phyloP scores from a whole-genome alignment of 2,797 vertebrate genomes.

The Ptychobarbus kaznakovi region DNA sequence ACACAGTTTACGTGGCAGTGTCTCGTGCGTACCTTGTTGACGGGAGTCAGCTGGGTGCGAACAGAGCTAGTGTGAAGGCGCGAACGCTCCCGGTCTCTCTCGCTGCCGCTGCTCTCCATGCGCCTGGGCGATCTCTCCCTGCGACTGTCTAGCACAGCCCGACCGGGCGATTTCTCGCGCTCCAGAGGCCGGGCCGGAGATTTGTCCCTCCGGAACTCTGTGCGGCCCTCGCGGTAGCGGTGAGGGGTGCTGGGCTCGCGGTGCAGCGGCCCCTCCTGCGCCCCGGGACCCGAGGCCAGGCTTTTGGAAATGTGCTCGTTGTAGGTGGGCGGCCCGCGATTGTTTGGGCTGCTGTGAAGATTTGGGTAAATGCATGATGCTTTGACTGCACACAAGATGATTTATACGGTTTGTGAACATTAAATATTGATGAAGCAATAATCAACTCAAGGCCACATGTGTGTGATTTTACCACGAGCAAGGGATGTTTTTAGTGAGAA shows the following conservation, averaged over 20 bases:
- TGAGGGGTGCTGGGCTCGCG: conserved; percentile 97
- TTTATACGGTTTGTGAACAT: conserved; percentile 1
- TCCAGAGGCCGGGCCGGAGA: conserved; percentile 93
- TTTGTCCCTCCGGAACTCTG: conserved; percentile 95
- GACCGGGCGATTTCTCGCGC: conserved; percentile 92
- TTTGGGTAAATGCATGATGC: conserved; percentile 30
- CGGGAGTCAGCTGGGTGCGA: conserved; percentile 93
- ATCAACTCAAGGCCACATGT: not conserved
- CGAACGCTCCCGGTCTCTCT: conserved; percentile 74
- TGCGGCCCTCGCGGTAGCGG: conserved; percentile 94
- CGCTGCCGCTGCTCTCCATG: conserved; percentile 88
- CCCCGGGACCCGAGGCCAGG: conserved; percentile 88
- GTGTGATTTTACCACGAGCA: not conserved
- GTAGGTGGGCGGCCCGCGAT: conserved; percentile 95
- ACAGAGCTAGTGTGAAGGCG: conserved; percentile 87
- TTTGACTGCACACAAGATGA: conserved; percentile 5
- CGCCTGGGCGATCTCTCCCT: conserved; percentile 93
- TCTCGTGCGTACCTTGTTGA: conserved; percentile 89
- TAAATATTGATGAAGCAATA: not conserved
- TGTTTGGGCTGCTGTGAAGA: conserved; percentile 89
- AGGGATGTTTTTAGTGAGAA: not conserved
- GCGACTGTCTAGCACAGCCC: conserved; percentile 88
- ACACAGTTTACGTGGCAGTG: conserved; percentile 58
- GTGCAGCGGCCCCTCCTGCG: conserved; percentile 86
- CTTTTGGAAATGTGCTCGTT: conserved; percentile 98